These are phyloP conservation scores for Beris chalybata DNA, from an alignment of 2,888 invertebrate genomes.

Conservation along the genomic window DNA sequence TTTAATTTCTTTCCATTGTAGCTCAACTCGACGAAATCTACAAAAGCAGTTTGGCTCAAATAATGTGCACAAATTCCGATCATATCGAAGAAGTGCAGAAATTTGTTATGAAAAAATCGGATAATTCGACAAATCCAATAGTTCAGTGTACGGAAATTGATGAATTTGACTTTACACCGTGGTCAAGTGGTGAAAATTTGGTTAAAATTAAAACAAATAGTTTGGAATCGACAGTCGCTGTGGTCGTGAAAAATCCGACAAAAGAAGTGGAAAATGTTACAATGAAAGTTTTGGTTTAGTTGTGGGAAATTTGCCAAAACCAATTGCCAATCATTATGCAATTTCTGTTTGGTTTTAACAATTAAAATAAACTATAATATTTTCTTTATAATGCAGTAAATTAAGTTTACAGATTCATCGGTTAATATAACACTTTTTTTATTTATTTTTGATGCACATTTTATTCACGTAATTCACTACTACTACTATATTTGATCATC, in stretches of 20 bases:
- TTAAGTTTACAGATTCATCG: no score
- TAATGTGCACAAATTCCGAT: constrained; percentile 79
- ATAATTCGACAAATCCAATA: constrained; percentile 61
- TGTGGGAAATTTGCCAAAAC: neutral
- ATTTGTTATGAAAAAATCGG: constrained; percentile 69
- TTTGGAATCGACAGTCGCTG: neutral
- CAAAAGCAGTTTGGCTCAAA: constrained; percentile 69
- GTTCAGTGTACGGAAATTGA: constrained; percentile 66
- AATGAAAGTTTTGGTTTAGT: constrained; percentile 11
- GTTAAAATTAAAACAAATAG: neutral
- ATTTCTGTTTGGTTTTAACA: no score
- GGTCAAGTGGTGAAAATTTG: constrained; percentile 51
- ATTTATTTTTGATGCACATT: no score
- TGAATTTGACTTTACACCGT: constrained; percentile 61
- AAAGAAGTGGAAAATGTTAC: constrained; percentile 2
- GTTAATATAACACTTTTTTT: no score
- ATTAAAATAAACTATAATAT: no score
- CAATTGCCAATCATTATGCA: no score
- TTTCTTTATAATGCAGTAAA: no score
- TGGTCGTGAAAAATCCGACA: constrained; percentile 3
- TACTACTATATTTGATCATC: no score
- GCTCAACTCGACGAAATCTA: constrained; percentile 81
- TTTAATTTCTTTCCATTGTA: constrained; percentile 48
- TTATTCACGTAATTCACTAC: no score
- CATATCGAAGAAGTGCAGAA: constrained; percentile 65